Conservation (phyloP, 2,113 vertebrate species). For the Chionis minor region DNA sequence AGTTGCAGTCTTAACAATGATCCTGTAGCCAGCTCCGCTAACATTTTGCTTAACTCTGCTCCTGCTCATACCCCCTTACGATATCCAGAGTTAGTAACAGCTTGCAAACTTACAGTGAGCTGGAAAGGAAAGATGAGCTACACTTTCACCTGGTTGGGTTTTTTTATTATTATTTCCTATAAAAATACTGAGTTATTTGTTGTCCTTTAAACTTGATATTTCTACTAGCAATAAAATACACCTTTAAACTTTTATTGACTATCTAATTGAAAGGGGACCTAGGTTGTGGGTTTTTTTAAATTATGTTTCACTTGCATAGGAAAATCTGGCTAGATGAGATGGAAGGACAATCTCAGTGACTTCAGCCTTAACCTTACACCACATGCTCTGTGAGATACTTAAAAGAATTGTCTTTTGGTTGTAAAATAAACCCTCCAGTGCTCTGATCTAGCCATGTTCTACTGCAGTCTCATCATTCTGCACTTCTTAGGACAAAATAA, state of each 20-base stretch:
- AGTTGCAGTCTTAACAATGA: conserved; percentile 13
- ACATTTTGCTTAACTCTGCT: not conserved
- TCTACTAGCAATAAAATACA: not conserved
- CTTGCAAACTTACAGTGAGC: not conserved
- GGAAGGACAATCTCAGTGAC: not conserved
- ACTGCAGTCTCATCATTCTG: not conserved
- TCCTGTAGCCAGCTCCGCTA: not conserved
- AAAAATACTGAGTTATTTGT: not conserved
- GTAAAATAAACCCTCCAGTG: not conserved
- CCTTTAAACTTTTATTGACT: not conserved
- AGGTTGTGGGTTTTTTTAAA: not conserved
- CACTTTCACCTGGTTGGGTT: not conserved
- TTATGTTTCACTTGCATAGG: not conserved
- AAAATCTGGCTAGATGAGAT: not conserved
- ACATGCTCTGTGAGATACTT: not conserved
- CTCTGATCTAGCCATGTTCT: not conserved
- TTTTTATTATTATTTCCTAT: not conserved
- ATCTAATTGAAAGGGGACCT: not conserved
- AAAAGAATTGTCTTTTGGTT: not conserved
- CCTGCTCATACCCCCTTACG: not conserved
- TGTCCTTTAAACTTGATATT: not conserved
- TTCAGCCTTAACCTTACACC: not conserved
- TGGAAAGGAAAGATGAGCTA: not conserved
- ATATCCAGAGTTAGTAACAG: not conserved
- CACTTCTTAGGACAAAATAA: not conserved